Conservation (phyloP, 2,888 invertebrate species). For the Drosophila barbarae region DNA sequence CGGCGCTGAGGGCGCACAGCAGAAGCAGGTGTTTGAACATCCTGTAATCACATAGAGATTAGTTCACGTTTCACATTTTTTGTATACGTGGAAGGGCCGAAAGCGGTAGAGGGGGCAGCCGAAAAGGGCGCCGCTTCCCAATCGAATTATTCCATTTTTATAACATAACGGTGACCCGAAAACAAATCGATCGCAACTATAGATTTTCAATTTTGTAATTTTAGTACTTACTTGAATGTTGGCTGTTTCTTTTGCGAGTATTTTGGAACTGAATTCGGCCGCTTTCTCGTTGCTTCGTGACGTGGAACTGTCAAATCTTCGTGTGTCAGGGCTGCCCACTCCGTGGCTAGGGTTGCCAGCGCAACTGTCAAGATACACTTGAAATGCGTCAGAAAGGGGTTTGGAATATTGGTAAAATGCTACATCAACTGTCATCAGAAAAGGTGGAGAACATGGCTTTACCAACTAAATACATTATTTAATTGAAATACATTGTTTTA, state of each 20-base stretch:
- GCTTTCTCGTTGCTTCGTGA: constrained; percentile 72
- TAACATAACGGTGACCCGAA: background rate
- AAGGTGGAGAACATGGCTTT: background rate
- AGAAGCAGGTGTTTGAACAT: constrained; percentile 63
- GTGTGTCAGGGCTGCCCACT: constrained; percentile 26
- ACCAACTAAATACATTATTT: background rate
- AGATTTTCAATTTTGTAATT: background rate
- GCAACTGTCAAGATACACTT: background rate
- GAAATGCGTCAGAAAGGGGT: background rate
- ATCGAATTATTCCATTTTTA: background rate
- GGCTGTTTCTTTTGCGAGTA: constrained; percentile 43
- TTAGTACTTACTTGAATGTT: constrained; percentile 56
- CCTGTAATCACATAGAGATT: constrained; percentile 39
- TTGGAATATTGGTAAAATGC: background rate
- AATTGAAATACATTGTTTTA: background rate
- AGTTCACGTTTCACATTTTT: constrained; percentile 52
- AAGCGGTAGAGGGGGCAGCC: constrained; percentile 7
- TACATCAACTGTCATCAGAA: background rate
- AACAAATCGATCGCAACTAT: background rate
- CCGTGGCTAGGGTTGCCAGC: background rate
- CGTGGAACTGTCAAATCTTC: constrained; percentile 77
- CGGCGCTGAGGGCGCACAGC: constrained; percentile 67
- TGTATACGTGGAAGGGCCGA: constrained; percentile 73
- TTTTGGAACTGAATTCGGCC: constrained; percentile 45
- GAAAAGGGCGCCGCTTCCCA: constrained; percentile 14